Base-by-base conservation (phyloP, 2,797 vertebrate genomes). In the Gymnocypris eckloni region DNA sequence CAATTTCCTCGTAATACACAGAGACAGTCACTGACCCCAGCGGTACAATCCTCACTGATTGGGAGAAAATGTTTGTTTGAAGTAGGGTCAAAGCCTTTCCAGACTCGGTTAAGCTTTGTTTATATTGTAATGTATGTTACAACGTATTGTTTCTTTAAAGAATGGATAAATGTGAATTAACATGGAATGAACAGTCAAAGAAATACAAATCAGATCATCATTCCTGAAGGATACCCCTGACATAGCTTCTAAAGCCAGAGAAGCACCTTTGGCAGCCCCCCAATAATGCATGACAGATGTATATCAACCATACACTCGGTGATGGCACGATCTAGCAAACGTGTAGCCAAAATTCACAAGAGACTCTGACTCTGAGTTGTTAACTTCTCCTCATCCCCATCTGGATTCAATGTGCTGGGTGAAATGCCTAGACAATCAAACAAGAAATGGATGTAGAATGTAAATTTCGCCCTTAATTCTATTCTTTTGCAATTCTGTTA, bases 231-330 rank as follows among this genome's bases (percentile, higher is more conserved):
- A 91, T 90, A 91, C 79, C 61, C 28, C 16, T 90, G 88, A 90
- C 90, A 92, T 93, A 93, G 90, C 94, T 95, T 94, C 89, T 92
- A 89, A 93, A 94, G 92, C 89, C 92, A 91, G 91, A 91, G 92
- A 94, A 93, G 91, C 93, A 92, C 92, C 87, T 86, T 93, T 94
- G 94, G 93, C 92, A 95, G 94, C 92, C 87, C 81, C 72, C 88
- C 91, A 94, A 93, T 96, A 96, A 96, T 95, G 93, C 93, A 92
- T 95, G 95, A 94, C 95, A 96, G 95, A 96, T 96, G 95, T 95
- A 95, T 87, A 89, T 94, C 93, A 93, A 92, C 93, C 85, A n/a
- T 87, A 88, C 85, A 89, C 79, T 82, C 89, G 15, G 72, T 81
- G 86, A 89, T 88, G 88, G 82, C 83, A 73, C 61, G 78, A 78